Evolutionary conservation across 2,113 vertebrate species (phyloP).

Genomic region (Pachyramphus minor): DNA sequence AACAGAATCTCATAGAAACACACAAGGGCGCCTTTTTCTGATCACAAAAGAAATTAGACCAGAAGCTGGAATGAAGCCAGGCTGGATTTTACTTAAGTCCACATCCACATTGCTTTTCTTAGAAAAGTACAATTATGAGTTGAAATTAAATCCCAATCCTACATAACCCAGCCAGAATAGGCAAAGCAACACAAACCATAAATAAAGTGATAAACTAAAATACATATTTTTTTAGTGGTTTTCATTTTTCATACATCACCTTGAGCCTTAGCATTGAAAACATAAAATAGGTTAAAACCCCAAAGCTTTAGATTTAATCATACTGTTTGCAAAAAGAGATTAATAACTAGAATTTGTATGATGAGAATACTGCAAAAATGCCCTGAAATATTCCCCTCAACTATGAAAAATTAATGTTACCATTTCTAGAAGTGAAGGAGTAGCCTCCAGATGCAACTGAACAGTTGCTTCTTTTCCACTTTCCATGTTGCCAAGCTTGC

Average conservation of each 20-base stretch:
- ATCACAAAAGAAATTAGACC: slow-evolving; percentile 10
- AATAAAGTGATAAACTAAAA: neutral
- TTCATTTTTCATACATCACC: neutral
- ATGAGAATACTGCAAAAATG: neutral
- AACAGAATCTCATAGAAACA: neutral
- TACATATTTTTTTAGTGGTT: neutral
- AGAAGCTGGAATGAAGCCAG: slow-evolving; percentile 28
- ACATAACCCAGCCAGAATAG: neutral
- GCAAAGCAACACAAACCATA: neutral
- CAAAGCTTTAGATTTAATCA: neutral
- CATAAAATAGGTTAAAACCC: neutral
- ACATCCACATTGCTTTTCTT: neutral
- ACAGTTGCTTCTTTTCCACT: slow-evolving; percentile 81
- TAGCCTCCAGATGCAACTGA: slow-evolving; percentile 81
- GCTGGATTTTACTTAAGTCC: slow-evolving; percentile 11
- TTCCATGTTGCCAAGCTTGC: slow-evolving; percentile 87
- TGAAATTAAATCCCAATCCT: slow-evolving; percentile 27
- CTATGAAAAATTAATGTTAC: slow-evolving; percentile 54
- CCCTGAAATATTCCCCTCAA: neutral
- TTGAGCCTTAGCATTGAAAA: neutral
- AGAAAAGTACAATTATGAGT: neutral
- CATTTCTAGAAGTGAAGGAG: slow-evolving; percentile 79
- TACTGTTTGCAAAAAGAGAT: neutral
- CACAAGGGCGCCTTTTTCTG: neutral
- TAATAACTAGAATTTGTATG: neutral